Percentiles rank a stretch among this genome's conserved stretches.
Conservation (phyloP, 2,888 invertebrate genomes). For the Acanthosepion pharaonis region DNA sequence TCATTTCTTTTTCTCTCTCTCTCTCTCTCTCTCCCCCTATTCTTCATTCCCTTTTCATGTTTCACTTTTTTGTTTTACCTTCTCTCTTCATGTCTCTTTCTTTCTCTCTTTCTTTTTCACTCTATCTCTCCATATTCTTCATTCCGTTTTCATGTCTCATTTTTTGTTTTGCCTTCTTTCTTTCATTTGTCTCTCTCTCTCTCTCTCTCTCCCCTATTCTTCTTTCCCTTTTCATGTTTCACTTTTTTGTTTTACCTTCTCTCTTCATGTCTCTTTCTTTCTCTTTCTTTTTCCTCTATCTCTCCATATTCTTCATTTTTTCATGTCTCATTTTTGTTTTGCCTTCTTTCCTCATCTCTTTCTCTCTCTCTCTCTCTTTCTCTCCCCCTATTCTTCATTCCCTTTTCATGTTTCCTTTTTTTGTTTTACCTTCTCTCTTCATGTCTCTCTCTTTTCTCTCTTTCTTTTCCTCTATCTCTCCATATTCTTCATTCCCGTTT, state of each 20-base stretch:
- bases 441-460: too few species aligned
- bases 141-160: background rate
- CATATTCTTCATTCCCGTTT: background rate
- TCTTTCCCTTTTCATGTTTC: background rate
- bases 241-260: too few species aligned
- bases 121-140: background rate
- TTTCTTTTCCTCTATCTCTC: background rate
- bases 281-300: too few species aligned
- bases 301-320: background rate
- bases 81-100: too few species aligned
- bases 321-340: background rate
- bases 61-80: background rate
- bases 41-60: fast-evolving
- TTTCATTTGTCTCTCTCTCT: too few species aligned
- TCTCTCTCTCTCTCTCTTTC: too few species aligned
- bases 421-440: background rate
- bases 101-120: background rate
- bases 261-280: too few species aligned
- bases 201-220: too few species aligned
- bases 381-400: background rate
- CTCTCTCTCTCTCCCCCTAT: too few species aligned
- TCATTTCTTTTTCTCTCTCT: too few species aligned
- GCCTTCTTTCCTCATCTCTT: too few species aligned
- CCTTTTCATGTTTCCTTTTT: background rate
- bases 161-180: too few species aligned